phyloP scores from a whole-genome alignment of 2,113 vertebrate genomes.

The Melanocharis versteri region DNA sequence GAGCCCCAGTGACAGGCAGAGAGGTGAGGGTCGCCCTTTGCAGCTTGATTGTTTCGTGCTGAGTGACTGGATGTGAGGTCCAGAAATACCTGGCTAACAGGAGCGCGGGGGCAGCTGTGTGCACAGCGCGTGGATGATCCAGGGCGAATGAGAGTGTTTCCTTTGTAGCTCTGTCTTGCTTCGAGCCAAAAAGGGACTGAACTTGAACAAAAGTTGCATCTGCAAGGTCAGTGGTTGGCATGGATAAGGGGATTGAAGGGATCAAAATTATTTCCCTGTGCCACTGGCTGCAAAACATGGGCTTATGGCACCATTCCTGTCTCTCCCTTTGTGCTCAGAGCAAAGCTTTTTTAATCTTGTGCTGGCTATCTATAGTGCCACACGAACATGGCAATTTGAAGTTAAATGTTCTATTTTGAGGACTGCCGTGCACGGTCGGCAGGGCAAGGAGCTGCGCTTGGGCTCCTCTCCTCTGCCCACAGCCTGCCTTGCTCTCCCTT shows the following conservation, averaged over 20 bases:
- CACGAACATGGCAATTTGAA: constrained; percentile 31
- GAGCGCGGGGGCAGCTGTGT: neutral
- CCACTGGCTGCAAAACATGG: constrained; percentile 56
- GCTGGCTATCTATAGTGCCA: constrained; percentile 38
- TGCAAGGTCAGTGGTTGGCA: constrained; percentile 47
- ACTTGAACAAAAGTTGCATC: constrained; percentile 57
- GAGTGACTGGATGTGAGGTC: neutral
- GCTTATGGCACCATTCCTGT: constrained; percentile 56
- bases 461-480: neutral
- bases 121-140: fast-evolving
- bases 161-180: constrained; percentile 18
- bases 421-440: neutral
- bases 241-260: constrained; percentile 61
- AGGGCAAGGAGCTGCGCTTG: neutral
- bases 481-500: neutral
- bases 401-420: constrained; percentile 34
- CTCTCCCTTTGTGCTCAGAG: constrained; percentile 40
- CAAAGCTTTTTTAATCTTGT: constrained; percentile 53
- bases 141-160: neutral
- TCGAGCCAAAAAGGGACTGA: constrained; percentile 27
- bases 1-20: neutral
- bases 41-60: neutral
- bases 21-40: neutral
- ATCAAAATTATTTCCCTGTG: constrained; percentile 45
- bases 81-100: neutral